Evolutionary conservation across 2,797 vertebrate species (phyloP).

Genomic region (Picus viridis): DNA sequence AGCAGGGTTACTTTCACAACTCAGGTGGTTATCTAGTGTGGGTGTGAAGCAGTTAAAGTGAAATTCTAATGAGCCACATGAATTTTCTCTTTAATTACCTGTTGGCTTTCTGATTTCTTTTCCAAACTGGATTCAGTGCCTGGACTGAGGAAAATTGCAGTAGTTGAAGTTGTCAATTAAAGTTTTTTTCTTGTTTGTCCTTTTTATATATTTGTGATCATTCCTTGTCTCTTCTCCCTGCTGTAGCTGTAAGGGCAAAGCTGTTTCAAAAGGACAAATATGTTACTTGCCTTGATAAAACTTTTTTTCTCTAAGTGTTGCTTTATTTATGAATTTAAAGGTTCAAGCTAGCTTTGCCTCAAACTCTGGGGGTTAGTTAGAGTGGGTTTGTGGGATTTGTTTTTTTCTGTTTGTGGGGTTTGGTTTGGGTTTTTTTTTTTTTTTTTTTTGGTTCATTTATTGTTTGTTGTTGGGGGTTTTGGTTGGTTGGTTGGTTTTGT

Average conservation of each 20-base stretch:
- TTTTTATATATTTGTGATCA: neutral
- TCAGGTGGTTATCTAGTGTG: neutral
- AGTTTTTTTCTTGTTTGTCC: neutral
- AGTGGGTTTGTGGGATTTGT: neutral
- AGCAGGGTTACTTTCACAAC: neutral
- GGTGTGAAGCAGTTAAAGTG: neutral
- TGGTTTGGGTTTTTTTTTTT: too few relatives aligned
- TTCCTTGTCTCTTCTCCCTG: neutral
- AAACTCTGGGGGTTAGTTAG: neutral
- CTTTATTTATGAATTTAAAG: neutral
- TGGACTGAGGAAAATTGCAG: neutral
- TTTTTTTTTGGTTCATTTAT: neutral
- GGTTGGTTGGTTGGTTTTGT: neutral
- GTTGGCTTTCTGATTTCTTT: conserved; percentile 19
- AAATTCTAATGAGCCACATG: neutral
- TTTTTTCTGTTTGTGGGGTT: too few relatives aligned
- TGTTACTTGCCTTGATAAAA: neutral
- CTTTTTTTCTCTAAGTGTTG: neutral
- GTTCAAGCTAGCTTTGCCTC: neutral
- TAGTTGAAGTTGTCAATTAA: neutral
- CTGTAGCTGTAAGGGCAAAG: neutral
- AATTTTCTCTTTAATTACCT: conserved; percentile 26
- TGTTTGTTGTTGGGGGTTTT: too few relatives aligned
- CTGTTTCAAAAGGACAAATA: neutral
- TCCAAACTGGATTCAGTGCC: neutral